Base-by-base conservation (phyloP, 1,140 invertebrate genomes). In the Papilio glaucus region DNA sequence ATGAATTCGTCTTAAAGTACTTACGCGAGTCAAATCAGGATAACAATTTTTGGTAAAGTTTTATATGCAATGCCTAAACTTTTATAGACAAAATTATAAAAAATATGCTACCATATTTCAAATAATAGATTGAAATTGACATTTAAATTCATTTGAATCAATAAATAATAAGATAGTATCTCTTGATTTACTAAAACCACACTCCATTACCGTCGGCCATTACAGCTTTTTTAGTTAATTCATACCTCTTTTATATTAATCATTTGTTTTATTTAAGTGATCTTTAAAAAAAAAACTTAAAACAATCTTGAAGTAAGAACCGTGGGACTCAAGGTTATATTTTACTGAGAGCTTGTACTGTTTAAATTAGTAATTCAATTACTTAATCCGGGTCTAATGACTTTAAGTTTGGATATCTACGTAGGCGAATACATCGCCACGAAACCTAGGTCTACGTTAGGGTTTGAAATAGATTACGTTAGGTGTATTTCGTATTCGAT, bases 201-300 rank as follows among this genome's bases (percentile, higher is more conserved):
- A 57, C 18, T 57, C 24, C 49, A 57, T 57, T 57, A 24, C 10
- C 21, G 49, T 57, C 49, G 49, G 24, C 49, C 15, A 49, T 49
- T 18, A 49, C 45, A 21, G 49, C 21, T 26, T 24, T 57, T 57
- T 57, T 57, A 57, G 49, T 24, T 57, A 24, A 24, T 53, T 57
- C 49, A 24, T 57, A 57, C 49, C 29, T 57, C 24, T 57, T 57
- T 24, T 26, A 57, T 24, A 57, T 57, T 57, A 57, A 57, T 24
- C 49, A 57, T 57, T 57, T 57, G 49, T 57, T 57, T 57, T 57
- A 24, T 24, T 57, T 57, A 21, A 57, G 21, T 57, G 49, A 21
- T 57, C 21, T 10, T n/a, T n/a, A n/a, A n/a, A n/a, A n/a, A 12
- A 57, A 57, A 53, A 41, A 57, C 21, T 21, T 9, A 24, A 49